Evolutionary conservation across 1,140 invertebrate genomes (phyloP).

Genomic region (Dinothrombium tinctorium): DNA sequence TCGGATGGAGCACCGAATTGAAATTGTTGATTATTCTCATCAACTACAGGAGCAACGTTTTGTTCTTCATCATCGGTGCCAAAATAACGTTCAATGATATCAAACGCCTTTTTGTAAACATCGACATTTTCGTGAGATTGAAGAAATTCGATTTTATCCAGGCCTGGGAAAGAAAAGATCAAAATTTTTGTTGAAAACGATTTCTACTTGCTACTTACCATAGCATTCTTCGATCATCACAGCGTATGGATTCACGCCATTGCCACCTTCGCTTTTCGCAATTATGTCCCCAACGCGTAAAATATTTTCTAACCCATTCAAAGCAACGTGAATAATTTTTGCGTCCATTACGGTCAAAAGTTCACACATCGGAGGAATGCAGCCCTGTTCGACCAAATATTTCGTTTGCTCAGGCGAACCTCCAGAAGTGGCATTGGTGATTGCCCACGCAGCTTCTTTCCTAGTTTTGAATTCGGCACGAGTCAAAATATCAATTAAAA

Average conservation of each 20-base stretch:
- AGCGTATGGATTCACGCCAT: conserved; percentile 63
- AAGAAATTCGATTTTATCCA: conserved; percentile 91
- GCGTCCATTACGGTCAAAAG: conserved; percentile 75
- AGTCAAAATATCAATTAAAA: conserved; percentile 65
- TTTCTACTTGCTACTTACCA: conserved; percentile 33
- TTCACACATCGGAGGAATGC: conserved; percentile 83
- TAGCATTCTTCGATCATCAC: conserved; percentile 85
- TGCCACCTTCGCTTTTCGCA: conserved; percentile 28
- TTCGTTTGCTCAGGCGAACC: conserved; percentile 78
- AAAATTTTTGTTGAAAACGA: not conserved
- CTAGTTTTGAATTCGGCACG: conserved; percentile 87
- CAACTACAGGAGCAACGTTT: conserved; percentile 47
- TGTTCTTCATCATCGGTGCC: conserved; percentile 59
- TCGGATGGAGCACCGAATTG: conserved; percentile 20
- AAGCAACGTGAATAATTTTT: conserved; percentile 89
- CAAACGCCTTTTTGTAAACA: conserved; percentile 85
- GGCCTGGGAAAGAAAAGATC: conserved; percentile 38
- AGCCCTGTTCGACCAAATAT: conserved; percentile 38
- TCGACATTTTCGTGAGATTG: conserved; percentile 89
- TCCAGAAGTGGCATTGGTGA: conserved; percentile 88
- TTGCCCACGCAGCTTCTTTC: conserved; percentile 94
- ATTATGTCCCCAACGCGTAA: conserved; percentile 69
- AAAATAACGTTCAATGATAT: conserved; percentile 89
- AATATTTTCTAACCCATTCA: conserved; percentile 91
- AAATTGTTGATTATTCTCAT: conserved; percentile 43